phyloP scores from a whole-genome alignment of 2,113 vertebrate genomes.

The Anarrhichthys ocellatus region DNA sequence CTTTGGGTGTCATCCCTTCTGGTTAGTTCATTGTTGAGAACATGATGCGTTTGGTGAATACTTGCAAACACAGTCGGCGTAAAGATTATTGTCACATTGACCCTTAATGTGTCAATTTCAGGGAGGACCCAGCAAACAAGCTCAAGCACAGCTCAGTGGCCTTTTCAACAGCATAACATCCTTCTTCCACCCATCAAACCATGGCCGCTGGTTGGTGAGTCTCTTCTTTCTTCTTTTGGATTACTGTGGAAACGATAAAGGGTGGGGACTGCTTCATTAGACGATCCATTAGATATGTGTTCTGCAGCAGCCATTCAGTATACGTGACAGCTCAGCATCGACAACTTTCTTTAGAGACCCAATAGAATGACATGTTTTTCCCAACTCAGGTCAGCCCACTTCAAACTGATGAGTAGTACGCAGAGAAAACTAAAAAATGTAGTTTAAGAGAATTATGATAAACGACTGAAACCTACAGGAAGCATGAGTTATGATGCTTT shows the following conservation, averaged over 20 bases:
- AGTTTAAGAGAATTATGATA: not conserved
- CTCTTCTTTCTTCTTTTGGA: not conserved
- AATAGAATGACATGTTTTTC: not conserved
- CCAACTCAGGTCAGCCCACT: not conserved
- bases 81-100: not conserved
- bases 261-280: not conserved
- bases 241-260: not conserved
- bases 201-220: conserved; percentile 98
- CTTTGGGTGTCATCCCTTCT: conserved; percentile 98
- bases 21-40: conserved; percentile 81
- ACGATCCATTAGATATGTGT: not conserved
- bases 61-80: not conserved
- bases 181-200: conserved; percentile 98
- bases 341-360: not conserved
- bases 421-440: not conserved
- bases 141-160: conserved; percentile 93
- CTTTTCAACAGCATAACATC: conserved; percentile 97
- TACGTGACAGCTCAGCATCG: not conserved
- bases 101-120: conserved; percentile 67
- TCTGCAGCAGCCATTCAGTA: not conserved
- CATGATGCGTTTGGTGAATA: not conserved
- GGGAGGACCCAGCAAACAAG: conserved; percentile 96
- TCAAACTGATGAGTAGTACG: not conserved
- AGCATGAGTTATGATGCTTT: not conserved
- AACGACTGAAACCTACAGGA: not conserved